phyloP scores from a whole-genome alignment of 2,797 vertebrate species.

The Lithobates pipiens region DNA sequence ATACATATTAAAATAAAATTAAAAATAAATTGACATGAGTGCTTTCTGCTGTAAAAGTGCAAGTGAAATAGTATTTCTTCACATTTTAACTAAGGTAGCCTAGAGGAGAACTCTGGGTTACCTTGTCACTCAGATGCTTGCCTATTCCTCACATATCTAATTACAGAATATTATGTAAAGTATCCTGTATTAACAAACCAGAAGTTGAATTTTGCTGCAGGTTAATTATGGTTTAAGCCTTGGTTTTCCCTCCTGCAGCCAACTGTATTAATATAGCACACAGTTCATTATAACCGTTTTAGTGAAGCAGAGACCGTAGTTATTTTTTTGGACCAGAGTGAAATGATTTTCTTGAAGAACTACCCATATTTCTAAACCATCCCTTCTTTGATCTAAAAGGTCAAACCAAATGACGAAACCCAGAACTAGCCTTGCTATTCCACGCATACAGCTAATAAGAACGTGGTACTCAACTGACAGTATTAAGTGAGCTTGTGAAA shows the following conservation, averaged over 20 bases:
- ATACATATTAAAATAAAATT: too few species aligned
- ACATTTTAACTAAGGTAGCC: not conserved
- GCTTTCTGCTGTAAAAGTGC: not conserved
- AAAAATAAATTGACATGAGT: too few species aligned
- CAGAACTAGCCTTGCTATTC: not conserved
- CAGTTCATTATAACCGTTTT: not conserved
- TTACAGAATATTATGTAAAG: not conserved
- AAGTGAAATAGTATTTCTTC: not conserved
- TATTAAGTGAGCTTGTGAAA: slow-evolving; percentile 36
- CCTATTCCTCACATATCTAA: not conserved
- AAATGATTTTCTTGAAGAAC: not conserved
- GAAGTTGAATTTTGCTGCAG: not conserved
- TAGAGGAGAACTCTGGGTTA: not conserved
- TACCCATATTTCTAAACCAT: not conserved
- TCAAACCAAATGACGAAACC: slow-evolving; percentile 3
- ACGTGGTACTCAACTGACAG: slow-evolving; percentile 22
- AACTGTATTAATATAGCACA: not conserved
- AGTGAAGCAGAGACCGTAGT: not conserved
- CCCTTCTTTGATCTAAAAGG: not conserved
- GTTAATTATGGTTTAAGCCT: not conserved
- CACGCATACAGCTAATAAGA: slow-evolving; percentile 7
- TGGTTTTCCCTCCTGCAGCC: not conserved
- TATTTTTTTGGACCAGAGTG: too few species aligned
- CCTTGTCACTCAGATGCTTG: not conserved
- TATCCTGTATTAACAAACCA: not conserved